These are phyloP conservation scores for Procavia capensis DNA, from an alignment of 2,113 vertebrate species.

Conservation along the genomic window DNA sequence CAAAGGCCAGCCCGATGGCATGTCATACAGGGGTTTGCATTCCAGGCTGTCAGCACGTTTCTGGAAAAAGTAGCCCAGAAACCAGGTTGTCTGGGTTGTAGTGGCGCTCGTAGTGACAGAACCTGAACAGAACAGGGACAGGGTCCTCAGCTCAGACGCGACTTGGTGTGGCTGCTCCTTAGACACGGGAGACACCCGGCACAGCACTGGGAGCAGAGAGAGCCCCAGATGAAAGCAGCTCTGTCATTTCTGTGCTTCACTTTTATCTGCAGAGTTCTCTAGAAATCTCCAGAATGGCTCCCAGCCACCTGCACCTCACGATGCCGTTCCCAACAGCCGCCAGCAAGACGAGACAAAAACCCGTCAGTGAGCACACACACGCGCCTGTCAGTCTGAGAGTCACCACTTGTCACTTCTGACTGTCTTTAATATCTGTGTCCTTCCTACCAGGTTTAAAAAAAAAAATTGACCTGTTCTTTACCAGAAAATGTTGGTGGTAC, in stretches of 20 bases:
- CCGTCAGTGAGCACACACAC: not conserved
- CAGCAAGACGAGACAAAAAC: not conserved
- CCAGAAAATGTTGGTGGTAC: not conserved
- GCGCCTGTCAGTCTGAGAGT: not conserved
- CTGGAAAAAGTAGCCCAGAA: not conserved
- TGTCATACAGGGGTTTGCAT: not conserved
- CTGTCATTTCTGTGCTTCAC: not conserved
- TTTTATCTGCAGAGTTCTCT: not conserved
- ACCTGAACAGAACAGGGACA: not conserved
- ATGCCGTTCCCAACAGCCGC: not conserved
- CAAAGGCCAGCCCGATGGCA: not conserved
- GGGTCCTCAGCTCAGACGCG: not conserved
- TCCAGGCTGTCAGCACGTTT: not conserved
- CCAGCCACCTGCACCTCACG: too few relatives aligned
- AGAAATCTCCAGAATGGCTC: not conserved
- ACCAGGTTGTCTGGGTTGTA: not conserved
- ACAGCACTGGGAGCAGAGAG: not conserved
- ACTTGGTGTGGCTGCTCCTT: not conserved
- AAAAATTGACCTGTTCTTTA: not conserved
- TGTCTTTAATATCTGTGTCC: not conserved
- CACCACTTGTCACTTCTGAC: not conserved
- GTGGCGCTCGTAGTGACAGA: not conserved
- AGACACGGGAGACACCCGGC: not conserved
- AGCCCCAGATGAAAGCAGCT: not conserved
- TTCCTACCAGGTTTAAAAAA: not conserved